Evolutionary conservation across 2,888 invertebrate genomes (phyloP).

Genomic region (Dromius quadrimaculatus): DNA sequence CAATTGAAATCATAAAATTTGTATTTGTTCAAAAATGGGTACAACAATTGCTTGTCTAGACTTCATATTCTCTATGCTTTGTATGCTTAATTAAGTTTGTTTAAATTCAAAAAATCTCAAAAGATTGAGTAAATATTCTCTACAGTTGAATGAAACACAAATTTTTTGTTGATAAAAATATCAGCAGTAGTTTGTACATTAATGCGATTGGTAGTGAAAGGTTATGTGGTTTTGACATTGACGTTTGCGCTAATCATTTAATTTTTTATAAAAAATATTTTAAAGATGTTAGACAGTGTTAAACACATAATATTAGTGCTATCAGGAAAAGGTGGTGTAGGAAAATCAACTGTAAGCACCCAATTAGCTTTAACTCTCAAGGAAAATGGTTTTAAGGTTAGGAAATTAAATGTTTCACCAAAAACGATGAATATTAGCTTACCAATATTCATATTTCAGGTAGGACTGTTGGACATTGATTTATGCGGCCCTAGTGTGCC

Average conservation of each 20-base stretch:
- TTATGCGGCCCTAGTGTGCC: slow-evolving; percentile 96
- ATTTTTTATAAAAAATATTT: not conserved
- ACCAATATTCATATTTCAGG: slow-evolving; percentile 71
- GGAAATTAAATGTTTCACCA: slow-evolving; percentile 50
- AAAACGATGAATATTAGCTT: not conserved
- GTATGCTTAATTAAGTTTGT: too few relatives aligned
- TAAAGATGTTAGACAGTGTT: slow-evolving; percentile 80
- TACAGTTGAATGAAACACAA: too few relatives aligned
- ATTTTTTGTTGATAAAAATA: too few relatives aligned
- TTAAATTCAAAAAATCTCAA: too few relatives aligned
- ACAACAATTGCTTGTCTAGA: too few relatives aligned
- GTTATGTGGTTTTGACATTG: slow-evolving; percentile 6
- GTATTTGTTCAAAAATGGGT: too few relatives aligned
- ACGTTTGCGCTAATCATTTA: slow-evolving; percentile 6
- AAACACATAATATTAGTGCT: slow-evolving; percentile 92
- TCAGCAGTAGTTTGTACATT: too few relatives aligned
- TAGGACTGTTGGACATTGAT: slow-evolving; percentile 93
- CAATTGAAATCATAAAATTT: too few relatives aligned
- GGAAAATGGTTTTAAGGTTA: slow-evolving; percentile 83
- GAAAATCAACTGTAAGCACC: slow-evolving; percentile 96
- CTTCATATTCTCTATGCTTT: too few relatives aligned
- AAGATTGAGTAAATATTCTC: too few relatives aligned
- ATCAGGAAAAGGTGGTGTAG: slow-evolving; percentile 99
- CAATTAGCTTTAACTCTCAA: slow-evolving; percentile 90
- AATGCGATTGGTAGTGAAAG: not conserved